Percentiles rank a stretch among this genome's conserved stretches.
These are phyloP conservation scores for Trachelus stipa DNA, from an alignment of 2,888 invertebrate genomes.

Conservation along the genomic window DNA sequence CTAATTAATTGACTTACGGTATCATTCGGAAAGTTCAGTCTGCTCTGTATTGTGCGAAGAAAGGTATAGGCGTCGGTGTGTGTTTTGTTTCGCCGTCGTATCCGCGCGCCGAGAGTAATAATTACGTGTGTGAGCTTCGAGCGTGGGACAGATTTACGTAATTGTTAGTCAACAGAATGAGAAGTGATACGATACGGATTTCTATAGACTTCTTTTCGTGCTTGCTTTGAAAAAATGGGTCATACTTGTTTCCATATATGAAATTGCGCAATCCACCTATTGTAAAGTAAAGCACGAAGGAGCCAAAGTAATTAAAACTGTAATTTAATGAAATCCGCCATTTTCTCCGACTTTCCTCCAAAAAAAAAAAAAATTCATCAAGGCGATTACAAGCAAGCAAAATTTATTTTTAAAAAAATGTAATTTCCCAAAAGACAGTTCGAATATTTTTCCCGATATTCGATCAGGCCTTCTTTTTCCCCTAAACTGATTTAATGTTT, in stretches of 20 bases:
- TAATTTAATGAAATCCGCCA: not conserved
- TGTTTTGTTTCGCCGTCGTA: not conserved
- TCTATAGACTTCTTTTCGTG: slow-evolving; percentile 1
- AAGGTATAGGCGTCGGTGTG: not conserved
- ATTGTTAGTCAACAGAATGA: not conserved
- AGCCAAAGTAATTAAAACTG: not conserved
- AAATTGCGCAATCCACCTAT: not conserved
- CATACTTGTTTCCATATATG: not conserved
- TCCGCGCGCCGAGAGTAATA: not conserved
- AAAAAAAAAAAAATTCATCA: no score
- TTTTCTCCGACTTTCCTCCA: no score
- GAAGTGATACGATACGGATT: not conserved
- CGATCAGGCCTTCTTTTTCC: not conserved
- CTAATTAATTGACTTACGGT: slow-evolving; percentile 1
- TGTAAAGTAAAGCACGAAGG: not conserved
- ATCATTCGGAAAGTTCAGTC: not conserved
- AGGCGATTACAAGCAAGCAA: no score
- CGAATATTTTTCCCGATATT: not conserved
- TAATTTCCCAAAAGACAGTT: not conserved
- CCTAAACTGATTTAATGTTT: not conserved
- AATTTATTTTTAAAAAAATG: not conserved
- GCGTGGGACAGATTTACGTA: slow-evolving; percentile 3
- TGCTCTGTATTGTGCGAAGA: not conserved
- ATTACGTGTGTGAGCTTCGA: not conserved
- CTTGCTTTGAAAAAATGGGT: slow-evolving; percentile 2